A percentile compares a stretch with the other conserved stretches of the same genome.
These are phyloP conservation scores for Origma solitaria DNA, from an alignment of 2,113 vertebrate genomes.

Conservation along the genomic window DNA sequence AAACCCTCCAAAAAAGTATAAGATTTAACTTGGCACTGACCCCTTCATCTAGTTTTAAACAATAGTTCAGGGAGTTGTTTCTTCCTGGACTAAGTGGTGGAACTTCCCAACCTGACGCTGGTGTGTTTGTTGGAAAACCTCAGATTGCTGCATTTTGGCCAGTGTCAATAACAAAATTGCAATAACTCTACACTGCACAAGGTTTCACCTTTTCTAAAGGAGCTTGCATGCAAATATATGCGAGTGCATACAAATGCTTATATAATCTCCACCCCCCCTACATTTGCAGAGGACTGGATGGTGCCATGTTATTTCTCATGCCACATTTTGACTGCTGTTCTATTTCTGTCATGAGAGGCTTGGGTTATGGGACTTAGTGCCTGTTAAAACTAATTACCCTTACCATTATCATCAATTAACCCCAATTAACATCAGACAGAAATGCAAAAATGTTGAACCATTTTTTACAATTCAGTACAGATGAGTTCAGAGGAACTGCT, in stretches of 20 bases:
- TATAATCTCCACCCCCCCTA: neutral
- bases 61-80: neutral
- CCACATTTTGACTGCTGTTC: neutral
- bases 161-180: neutral
- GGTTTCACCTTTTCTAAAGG: neutral
- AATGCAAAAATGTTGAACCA: neutral
- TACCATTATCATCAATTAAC: constrained; percentile 39
- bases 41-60: neutral
- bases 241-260: neutral
- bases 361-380: neutral
- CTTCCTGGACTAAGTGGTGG: neutral
- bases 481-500: neutral
- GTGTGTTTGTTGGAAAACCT: neutral
- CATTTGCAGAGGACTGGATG: neutral
- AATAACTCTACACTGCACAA: neutral
- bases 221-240: neutral
- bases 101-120: neutral
- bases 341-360: neutral
- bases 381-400: constrained; percentile 38
- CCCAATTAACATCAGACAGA: neutral
- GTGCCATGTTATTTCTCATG: neutral
- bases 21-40: neutral
- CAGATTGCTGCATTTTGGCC: neutral
- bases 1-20: neutral
- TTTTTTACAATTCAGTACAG: neutral